These are phyloP conservation scores for Plumapathes pennacea DNA, from an alignment of 92 coral and sea anemone genomes.

Conservation along the genomic window DNA sequence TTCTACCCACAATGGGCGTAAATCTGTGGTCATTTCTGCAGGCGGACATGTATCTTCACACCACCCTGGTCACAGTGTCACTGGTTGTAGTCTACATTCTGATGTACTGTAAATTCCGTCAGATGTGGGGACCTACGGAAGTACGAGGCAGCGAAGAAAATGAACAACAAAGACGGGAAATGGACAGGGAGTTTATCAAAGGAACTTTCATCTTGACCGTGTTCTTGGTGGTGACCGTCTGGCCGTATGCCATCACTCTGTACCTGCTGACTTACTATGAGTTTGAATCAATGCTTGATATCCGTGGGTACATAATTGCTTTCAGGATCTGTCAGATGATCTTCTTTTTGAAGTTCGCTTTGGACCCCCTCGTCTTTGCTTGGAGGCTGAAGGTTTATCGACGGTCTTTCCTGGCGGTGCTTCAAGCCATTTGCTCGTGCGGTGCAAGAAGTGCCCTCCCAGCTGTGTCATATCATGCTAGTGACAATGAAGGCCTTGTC, in stretches of 20 bases:
- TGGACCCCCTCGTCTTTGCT: conserved; percentile 71
- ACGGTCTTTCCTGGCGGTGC: conserved; percentile 34
- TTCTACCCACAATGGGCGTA: conserved; percentile 62
- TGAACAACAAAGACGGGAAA: conserved; percentile 35
- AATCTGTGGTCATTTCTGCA: conserved; percentile 6
- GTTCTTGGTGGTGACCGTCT: conserved; percentile 54
- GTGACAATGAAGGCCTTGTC: too few species aligned
- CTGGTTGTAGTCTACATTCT: conserved; percentile 46
- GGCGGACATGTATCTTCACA: conserved; percentile 52
- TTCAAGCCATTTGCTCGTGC: not conserved
- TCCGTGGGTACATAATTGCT: conserved; percentile 22
- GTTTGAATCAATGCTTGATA: not conserved
- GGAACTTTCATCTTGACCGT: conserved; percentile 65
- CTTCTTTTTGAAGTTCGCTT: conserved; percentile 52
- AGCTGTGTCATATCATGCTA: too few species aligned
- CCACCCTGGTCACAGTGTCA: conserved; percentile 42
- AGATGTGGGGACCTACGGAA: conserved; percentile 6
- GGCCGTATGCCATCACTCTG: conserved; percentile 53
- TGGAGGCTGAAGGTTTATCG: conserved; percentile 67
- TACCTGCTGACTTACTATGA: conserved; percentile 10
- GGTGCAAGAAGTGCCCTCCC: too few species aligned
- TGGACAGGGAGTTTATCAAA: conserved; percentile 62
- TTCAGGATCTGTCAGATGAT: conserved; percentile 28
- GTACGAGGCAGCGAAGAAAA: conserved; percentile 3
- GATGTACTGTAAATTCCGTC: conserved; percentile 47